Evolutionary conservation across 2,888 invertebrate genomes (phyloP).

Genomic region (Conistra vaccinii): DNA sequence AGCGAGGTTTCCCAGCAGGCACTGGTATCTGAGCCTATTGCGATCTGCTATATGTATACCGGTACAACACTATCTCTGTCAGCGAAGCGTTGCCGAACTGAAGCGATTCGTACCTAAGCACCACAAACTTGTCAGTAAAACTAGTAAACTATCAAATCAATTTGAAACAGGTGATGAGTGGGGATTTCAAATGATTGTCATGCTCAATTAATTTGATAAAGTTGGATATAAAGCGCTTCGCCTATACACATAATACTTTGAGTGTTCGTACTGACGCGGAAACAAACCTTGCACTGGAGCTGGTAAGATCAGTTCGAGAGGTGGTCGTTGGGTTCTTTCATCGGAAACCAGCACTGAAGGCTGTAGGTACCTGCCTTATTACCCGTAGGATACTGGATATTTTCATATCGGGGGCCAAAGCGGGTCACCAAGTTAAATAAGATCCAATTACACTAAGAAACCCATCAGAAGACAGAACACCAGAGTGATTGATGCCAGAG

Average conservation of each 20-base stretch:
- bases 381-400: not conserved
- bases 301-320: not conserved
- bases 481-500: not conserved
- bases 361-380: not conserved
- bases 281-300: too few species aligned
- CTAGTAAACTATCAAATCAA: not conserved
- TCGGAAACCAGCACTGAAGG: not conserved
- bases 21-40: slow-evolving; percentile 24
- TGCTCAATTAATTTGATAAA: slow-evolving; percentile 53
- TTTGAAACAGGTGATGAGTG: slow-evolving; percentile 12
- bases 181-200: slow-evolving; percentile 18
- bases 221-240: slow-evolving; percentile 22
- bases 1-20: slow-evolving; percentile 9
- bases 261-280: not conserved
- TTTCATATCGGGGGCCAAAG: not conserved
- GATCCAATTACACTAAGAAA: not conserved
- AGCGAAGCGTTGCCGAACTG: slow-evolving; percentile 30
- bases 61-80: slow-evolving; percentile 45
- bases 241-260: not conserved
- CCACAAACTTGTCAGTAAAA: not conserved
- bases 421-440: not conserved
- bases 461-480: not conserved
- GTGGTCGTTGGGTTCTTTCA: not conserved
- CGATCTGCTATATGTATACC: slow-evolving; percentile 42
- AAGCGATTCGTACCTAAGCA: not conserved